Evolutionary conservation across 1,140 invertebrate species (phyloP), one percentile per base, ranked within the genome.

Genomic region (Thalassaphorura encarpata): DNA sequence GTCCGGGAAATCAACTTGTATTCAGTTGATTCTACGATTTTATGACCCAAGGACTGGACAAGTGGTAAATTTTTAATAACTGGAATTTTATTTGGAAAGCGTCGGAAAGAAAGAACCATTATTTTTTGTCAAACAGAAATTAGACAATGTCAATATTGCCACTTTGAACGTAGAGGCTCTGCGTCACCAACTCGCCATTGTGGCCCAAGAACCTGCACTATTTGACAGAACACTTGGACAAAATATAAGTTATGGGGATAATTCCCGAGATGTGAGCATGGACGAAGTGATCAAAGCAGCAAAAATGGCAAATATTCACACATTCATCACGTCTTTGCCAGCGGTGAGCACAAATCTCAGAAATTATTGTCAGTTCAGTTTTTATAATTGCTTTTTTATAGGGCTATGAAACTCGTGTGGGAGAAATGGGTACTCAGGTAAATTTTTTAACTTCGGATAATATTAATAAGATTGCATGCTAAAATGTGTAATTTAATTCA

Each of bases 121-220:
- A n/a, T n/a, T n/a, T n/a, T n/a, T n/a, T 54, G 56, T 60, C 54
- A 45, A 11, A 15, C 21, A 76, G 54, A 60, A 58, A 21, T 58
- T 79, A 5, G 76, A 78, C 63, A 72, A 70, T 1, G 55, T 65
- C 11, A 65, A 78, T 54, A 66, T 78, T 0, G 66, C 67, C 39
- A 61, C 67, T 4, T 54, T 79, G 2, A 79, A 79, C 66, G 60
- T 78, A 4, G 63, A 69, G 3, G 75, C 72, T 68, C 58, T 79
- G 11, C 65, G 78, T 36, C 64, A 68, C 8, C 71, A 76, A 63
- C 71, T 79, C 54, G 76, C 76, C 21, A 71, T 80, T 11, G 78
- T 80, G 3, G 76, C 72, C 16, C 79, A 81, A 69, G 78, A 81
- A 66, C 78, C 79, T 18, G 68, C 76, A 16, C 67, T 80, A 2